Percentiles rank a stretch among this genome's conserved stretches.
Conservation (phyloP, 2,113 vertebrate genomes). For the Aptenodytes patagonicus region DNA sequence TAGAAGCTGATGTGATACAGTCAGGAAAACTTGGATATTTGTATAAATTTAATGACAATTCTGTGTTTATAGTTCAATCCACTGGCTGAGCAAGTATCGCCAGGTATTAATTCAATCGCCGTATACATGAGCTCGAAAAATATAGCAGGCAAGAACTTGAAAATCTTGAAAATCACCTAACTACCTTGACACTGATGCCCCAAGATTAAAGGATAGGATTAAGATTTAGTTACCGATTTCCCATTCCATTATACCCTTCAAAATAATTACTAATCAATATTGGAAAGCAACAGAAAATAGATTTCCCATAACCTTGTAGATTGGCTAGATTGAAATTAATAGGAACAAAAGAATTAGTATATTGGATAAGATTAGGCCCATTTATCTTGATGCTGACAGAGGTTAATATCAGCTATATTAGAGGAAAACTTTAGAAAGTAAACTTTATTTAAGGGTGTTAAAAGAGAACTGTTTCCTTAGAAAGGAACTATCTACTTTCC, state of each 20-base stretch:
- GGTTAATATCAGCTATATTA: background rate
- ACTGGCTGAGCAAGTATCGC: background rate
- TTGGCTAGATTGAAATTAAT: background rate
- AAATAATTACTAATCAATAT: conserved; percentile 16
- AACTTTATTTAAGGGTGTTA: background rate
- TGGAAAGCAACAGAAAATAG: background rate
- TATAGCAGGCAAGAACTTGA: background rate
- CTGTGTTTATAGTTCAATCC: background rate
- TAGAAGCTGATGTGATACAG: background rate
- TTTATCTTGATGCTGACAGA: background rate
- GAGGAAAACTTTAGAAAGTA: background rate
- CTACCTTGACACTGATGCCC: background rate
- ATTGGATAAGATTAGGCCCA: background rate
- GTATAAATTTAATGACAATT: background rate
- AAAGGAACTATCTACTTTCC: background rate
- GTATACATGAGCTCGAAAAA: background rate
- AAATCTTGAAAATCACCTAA: background rate
- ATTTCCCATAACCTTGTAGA: background rate
- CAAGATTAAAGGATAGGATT: background rate
- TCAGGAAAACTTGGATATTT: background rate
- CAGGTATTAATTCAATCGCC: background rate
- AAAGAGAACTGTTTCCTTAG: background rate
- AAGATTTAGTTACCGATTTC: conserved; percentile 10
- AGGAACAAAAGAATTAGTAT: background rate
- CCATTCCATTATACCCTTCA: background rate